A percentile compares a stretch with the other conserved stretches of the same genome.
Conservation (phyloP, 2,888 invertebrate species). For the Muscina levida region DNA sequence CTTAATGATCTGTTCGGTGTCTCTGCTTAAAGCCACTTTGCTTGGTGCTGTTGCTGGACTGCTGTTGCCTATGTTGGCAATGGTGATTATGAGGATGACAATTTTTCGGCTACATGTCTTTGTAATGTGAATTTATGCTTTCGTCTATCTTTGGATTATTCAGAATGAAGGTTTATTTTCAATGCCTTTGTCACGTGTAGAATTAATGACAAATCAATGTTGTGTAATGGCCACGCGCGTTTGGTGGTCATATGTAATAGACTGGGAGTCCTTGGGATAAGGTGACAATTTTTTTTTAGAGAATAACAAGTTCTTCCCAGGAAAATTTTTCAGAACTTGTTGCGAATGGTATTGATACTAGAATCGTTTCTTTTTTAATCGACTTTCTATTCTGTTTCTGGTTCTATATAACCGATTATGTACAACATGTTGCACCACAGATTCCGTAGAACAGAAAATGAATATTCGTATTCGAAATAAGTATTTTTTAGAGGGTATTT, state of each 20-base stretch:
- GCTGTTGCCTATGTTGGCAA: no score
- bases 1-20: conserved; percentile 48
- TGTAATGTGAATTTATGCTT: background rate
- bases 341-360: no score
- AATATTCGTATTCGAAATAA: no score
- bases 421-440: no score
- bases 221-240: background rate
- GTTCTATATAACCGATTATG: no score
- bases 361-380: no score
- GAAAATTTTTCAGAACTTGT: no score
- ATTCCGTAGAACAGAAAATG: no score
- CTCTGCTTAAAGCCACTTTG: background rate
- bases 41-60: conserved; percentile 14
- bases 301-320: no score
- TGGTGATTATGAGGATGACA: conserved; percentile 12
- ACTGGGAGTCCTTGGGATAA: background rate
- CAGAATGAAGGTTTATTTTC: conserved; percentile 1
- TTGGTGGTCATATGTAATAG: background rate
- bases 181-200: conserved; percentile 10
- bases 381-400: no score
- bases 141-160: background rate
- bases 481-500: no score
- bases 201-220: conserved; percentile 6
- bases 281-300: no score
- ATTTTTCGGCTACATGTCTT: background rate